These are phyloP conservation scores for Gambusia holbrooki DNA, from an alignment of 2,113 vertebrate genomes.

Conservation along the genomic window DNA sequence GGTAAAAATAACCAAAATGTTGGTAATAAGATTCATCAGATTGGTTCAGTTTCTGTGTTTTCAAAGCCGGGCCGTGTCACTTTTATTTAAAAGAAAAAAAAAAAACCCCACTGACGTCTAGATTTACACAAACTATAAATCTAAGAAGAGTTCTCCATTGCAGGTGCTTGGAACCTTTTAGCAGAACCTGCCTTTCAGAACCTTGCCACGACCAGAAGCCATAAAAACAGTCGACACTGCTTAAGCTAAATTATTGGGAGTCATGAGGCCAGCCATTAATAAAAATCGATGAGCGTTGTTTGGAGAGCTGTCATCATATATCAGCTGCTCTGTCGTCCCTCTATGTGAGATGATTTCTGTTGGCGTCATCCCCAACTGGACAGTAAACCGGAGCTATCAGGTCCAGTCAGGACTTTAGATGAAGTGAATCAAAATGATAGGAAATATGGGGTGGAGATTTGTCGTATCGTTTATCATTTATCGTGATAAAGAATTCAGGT, in stretches of 20 bases:
- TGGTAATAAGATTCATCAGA: no score
- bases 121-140: no score
- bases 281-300: slow-evolving; percentile 4
- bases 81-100: no score
- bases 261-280: slow-evolving; percentile 5
- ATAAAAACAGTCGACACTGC: neutral
- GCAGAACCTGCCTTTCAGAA: neutral
- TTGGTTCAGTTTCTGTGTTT: no score
- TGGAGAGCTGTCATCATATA: slow-evolving; percentile 5
- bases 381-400: slow-evolving; percentile 2
- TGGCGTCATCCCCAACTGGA: slow-evolving; percentile 19
- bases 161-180: neutral
- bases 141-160: neutral
- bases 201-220: neutral
- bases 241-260: slow-evolving; percentile 20
- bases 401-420: slow-evolving; percentile 13
- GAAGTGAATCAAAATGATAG: neutral
- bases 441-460: slow-evolving; percentile 4
- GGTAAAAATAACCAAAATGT: no score
- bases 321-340: slow-evolving; percentile 7
- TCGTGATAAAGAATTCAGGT: neutral
- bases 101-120: no score
- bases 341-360: slow-evolving; percentile 14
- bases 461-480: no score
- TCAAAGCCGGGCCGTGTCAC: no score